phyloP scores from a whole-genome alignment of 2,113 vertebrate species.

The Coregonus clupeaformis region DNA sequence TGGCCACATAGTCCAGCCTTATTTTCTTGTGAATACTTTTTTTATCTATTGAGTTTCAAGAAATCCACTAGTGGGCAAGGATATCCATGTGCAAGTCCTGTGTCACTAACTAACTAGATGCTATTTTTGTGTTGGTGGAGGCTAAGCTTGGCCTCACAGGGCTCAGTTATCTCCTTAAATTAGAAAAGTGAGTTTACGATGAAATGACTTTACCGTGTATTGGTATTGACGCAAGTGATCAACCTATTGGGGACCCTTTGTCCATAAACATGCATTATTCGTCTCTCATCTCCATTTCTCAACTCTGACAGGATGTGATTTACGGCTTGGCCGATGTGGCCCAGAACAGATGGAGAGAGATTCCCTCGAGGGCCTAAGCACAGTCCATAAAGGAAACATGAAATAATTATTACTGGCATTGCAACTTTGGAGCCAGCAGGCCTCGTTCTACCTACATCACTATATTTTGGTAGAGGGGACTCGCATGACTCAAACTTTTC shows the following conservation, averaged over 20 bases:
- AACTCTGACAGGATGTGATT: constrained; percentile 15
- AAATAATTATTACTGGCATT: constrained; percentile 19
- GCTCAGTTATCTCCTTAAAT: constrained; percentile 16
- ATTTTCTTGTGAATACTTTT: too few species aligned
- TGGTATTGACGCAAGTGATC: constrained; percentile 8
- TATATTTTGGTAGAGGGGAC: neutral
- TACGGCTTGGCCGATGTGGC: constrained; percentile 20
- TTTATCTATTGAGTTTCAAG: neutral
- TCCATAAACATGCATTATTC: too few species aligned
- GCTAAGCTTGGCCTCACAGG: neutral
- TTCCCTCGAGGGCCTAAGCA: constrained; percentile 17
- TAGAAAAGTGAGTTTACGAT: constrained; percentile 25
- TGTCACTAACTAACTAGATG: neutral
- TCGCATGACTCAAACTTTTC: too few species aligned
- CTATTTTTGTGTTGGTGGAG: neutral
- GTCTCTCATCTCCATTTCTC: neutral
- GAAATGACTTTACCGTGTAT: constrained; percentile 3
- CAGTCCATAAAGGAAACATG: constrained; percentile 38
- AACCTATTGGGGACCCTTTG: too few species aligned
- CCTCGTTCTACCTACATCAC: neutral
- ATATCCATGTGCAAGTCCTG: too few species aligned
- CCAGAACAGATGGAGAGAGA: constrained; percentile 8
- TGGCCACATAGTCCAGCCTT: too few species aligned
- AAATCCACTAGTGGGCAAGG: neutral
- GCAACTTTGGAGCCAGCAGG: constrained; percentile 16